Evolutionary conservation across 2,113 vertebrate genomes (phyloP).

Genomic region (Myotis brandtii): DNA sequence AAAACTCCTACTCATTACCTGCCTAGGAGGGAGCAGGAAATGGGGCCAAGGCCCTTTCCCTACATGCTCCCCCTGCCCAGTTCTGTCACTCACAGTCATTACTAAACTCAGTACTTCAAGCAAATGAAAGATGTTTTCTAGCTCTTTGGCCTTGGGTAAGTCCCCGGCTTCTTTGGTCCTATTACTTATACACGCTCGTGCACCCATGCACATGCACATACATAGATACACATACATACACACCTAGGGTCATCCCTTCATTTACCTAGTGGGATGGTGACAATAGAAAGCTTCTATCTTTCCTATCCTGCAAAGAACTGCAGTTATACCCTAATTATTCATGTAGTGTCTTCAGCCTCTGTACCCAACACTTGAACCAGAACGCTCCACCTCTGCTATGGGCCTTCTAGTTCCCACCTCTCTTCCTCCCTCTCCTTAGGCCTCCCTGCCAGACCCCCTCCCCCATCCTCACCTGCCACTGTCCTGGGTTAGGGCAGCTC

Average conservation of each 20-base stretch:
- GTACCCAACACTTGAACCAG: not conserved
- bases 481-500: not conserved
- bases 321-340: not conserved
- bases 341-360: not conserved
- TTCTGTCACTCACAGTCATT: not conserved
- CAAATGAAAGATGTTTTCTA: constrained; percentile 67
- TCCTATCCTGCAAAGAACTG: not conserved
- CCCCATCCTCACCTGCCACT: not conserved
- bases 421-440: not conserved
- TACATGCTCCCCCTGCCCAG: constrained; percentile 22
- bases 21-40: constrained; percentile 59
- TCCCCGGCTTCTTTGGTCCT: constrained; percentile 29
- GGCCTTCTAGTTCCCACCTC: not conserved
- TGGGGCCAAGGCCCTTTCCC: constrained; percentile 52
- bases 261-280: not conserved
- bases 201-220: not conserved
- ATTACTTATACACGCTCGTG: not conserved
- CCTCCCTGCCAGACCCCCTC: fast-evolving
- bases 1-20: constrained; percentile 59
- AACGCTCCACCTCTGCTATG: not conserved
- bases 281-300: not conserved
- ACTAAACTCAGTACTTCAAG: constrained; percentile 56
- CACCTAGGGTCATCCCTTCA: not conserved
- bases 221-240: not conserved
- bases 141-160: constrained; percentile 57